Percentiles rank a stretch among this genome's conserved stretches.
phyloP scores from a whole-genome alignment of 2,797 vertebrate genomes.

The Naso thynnoides region DNA sequence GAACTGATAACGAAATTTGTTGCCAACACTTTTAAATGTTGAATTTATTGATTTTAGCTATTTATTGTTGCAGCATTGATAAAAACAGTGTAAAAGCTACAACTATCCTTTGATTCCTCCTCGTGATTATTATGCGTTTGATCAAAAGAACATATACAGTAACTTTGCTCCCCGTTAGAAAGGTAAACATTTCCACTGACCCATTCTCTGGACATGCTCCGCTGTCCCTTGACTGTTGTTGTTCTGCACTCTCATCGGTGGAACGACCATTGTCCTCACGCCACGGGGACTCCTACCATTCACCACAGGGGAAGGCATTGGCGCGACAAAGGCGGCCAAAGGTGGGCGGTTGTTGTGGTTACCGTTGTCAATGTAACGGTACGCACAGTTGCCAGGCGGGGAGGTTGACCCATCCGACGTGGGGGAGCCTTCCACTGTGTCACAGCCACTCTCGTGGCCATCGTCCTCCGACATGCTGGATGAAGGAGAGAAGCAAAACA shows the following conservation, averaged over 20 bases:
- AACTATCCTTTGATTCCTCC: background rate
- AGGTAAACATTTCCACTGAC: constrained; percentile 71
- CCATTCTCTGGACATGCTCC: constrained; percentile 85
- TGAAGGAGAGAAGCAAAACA: background rate
- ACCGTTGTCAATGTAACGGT: constrained; percentile 87
- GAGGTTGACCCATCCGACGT: constrained; percentile 86
- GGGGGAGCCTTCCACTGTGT: constrained; percentile 94
- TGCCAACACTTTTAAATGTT: too few species aligned
- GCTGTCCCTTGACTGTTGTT: constrained; percentile 79
- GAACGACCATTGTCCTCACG: constrained; percentile 92
- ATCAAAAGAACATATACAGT: too few species aligned
- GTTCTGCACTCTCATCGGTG: constrained; percentile 90
- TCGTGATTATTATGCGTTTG: too few species aligned
- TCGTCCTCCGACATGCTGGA: constrained; percentile 95
- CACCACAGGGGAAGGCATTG: constrained; percentile 75
- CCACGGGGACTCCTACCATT: constrained; percentile 86
- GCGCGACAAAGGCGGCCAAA: constrained; percentile 57
- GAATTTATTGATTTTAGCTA: too few species aligned
- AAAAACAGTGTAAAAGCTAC: background rate
- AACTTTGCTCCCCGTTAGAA: background rate
- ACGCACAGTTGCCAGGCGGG: constrained; percentile 87
- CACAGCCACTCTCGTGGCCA: constrained; percentile 94
- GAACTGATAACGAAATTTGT: too few species aligned
- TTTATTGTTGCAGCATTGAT: too few species aligned
- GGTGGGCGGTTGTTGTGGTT: constrained; percentile 82